These are phyloP conservation scores for Erebia aethiops DNA, from an alignment of 2,888 invertebrate genomes.

Conservation along the genomic window DNA sequence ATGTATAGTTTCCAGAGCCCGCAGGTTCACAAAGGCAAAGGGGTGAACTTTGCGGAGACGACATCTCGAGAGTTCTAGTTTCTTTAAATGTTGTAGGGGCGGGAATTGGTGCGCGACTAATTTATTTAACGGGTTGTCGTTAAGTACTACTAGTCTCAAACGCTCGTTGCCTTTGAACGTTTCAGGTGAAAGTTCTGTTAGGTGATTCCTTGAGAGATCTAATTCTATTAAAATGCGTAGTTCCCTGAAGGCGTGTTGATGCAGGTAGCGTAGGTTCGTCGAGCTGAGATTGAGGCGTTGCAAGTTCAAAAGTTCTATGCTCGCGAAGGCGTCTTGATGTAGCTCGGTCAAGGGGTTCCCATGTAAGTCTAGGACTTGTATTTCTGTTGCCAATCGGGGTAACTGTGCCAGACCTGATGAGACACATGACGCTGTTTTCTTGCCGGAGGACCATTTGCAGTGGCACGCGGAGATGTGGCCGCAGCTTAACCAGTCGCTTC, in stretches of 20 bases:
- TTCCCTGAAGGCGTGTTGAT: conserved; percentile 92
- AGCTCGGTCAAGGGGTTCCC: conserved; percentile 89
- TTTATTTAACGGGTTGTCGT: conserved; percentile 90
- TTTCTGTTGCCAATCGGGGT: conserved; percentile 81
- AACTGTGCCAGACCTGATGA: conserved; percentile 88
- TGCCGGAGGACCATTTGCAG: conserved; percentile 96
- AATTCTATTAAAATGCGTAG: conserved; percentile 93
- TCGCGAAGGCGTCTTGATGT: conserved; percentile 89
- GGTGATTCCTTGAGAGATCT: conserved; percentile 91
- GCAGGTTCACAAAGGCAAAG: conserved; percentile 88
- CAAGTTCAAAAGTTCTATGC: conserved; percentile 90
- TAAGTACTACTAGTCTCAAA: conserved; percentile 88
- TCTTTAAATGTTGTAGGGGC: conserved; percentile 89
- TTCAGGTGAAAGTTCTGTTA: conserved; percentile 88
- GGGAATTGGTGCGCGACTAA: conserved; percentile 92
- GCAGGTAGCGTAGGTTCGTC: conserved; percentile 87
- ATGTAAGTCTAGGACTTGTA: conserved; percentile 90
- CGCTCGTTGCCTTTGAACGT: conserved; percentile 93
- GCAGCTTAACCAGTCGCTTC: conserved; percentile 92
- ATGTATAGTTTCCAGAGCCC: conserved; percentile 91
- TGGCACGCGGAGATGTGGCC: conserved; percentile 87
- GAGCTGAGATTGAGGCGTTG: conserved; percentile 91
- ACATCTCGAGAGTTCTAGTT: conserved; percentile 91
- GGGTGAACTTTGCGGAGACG: conserved; percentile 88
- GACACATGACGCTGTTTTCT: conserved; percentile 93